A percentile compares a stretch with the other conserved stretches of the same genome.
Conservation (phyloP, 2,888 invertebrate species). For the Ochropacha duplaris region DNA sequence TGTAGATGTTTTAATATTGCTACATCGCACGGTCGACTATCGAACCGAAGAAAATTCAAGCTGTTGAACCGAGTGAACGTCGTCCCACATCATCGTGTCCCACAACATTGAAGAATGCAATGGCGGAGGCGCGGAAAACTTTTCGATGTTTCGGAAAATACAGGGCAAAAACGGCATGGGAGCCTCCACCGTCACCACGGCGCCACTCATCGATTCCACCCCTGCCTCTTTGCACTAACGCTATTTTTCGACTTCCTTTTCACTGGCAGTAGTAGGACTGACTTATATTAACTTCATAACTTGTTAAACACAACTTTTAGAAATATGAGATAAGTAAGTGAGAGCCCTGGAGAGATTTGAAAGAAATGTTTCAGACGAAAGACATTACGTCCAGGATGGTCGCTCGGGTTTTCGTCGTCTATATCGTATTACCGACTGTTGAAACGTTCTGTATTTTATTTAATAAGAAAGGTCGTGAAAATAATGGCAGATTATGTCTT, state of each 20-base stretch:
- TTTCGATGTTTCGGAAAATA: constrained; percentile 52
- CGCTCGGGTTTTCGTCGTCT: constrained; percentile 42
- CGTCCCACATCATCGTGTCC: too few species aligned
- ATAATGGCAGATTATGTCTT: constrained; percentile 46
- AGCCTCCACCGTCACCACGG: constrained; percentile 47
- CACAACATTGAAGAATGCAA: constrained; percentile 37
- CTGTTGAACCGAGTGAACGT: constrained; percentile 26
- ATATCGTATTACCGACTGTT: constrained; percentile 42
- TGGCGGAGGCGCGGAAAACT: constrained; percentile 39
- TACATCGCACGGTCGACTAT: neutral
- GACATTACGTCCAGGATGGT: constrained; percentile 41
- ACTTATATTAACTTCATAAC: constrained; percentile 76
- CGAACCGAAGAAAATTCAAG: neutral
- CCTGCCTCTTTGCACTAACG: constrained; percentile 55
- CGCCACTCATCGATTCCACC: constrained; percentile 60
- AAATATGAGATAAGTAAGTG: constrained; percentile 68
- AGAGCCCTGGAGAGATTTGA: constrained; percentile 59
- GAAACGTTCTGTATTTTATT: constrained; percentile 52
- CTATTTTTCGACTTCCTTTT: constrained; percentile 68
- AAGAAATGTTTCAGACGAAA: constrained; percentile 51
- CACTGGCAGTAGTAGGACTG: constrained; percentile 59
- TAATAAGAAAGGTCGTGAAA: constrained; percentile 45
- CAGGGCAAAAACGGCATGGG: constrained; percentile 27
- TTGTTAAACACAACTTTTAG: constrained; percentile 73
- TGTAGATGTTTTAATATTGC: neutral